Evolutionary conservation across 2,113 vertebrate species (phyloP).

Genomic region (Peromyscus leucopus): DNA sequence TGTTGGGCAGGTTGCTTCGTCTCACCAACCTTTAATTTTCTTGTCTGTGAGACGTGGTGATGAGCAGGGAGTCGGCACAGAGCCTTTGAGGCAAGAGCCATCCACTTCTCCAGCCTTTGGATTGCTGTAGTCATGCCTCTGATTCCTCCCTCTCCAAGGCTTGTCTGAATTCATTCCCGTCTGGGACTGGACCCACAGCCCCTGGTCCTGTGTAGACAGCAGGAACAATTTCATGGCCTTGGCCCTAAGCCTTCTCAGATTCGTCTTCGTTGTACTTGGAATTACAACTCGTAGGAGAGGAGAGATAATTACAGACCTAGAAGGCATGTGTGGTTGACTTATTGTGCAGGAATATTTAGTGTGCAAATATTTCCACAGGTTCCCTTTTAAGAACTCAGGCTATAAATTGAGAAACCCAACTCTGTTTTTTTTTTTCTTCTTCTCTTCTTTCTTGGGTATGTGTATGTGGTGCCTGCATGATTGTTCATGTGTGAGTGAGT

Average conservation of each 20-base stretch:
- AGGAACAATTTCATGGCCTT: neutral
- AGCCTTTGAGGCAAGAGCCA: neutral
- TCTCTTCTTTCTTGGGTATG: neutral
- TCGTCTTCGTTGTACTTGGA: neutral
- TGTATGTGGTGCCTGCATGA: neutral
- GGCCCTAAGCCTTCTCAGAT: neutral
- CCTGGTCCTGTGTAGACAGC: neutral
- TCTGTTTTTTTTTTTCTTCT: neutral
- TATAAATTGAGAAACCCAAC: neutral
- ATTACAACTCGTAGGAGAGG: neutral
- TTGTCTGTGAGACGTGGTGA: neutral
- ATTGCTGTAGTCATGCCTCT: neutral
- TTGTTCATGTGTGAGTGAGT: neutral
- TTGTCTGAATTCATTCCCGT: neutral
- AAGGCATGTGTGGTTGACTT: neutral
- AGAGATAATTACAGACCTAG: neutral
- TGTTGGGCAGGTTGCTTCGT: neutral
- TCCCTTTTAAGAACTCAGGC: neutral
- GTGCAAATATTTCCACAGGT: conserved; percentile 26
- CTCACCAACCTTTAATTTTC: neutral
- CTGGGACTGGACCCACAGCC: accelerated
- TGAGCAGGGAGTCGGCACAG: neutral
- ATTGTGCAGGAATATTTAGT: neutral
- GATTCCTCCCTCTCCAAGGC: neutral
- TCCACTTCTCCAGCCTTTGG: neutral